Evolutionary conservation across 2,888 invertebrate genomes (phyloP).

Genomic region (Cephus spinipes): DNA sequence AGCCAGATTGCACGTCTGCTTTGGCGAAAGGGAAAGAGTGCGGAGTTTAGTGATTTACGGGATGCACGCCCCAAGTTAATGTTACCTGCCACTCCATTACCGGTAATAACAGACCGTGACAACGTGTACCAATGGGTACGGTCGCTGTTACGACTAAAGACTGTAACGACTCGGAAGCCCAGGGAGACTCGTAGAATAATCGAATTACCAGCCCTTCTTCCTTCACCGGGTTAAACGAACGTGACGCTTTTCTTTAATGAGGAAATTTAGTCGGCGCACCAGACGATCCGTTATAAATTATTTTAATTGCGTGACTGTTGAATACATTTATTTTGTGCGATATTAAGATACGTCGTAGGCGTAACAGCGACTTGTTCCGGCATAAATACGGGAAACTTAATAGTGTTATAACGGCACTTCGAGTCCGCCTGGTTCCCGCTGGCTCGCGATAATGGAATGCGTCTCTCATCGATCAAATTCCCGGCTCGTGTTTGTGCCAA

Average conservation of each 20-base stretch:
- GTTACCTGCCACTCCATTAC: conserved; percentile 28
- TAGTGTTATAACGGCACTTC: neutral
- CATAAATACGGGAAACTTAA: neutral
- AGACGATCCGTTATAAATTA: too few relatives aligned
- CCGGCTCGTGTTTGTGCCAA: neutral
- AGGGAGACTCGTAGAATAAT: too few relatives aligned
- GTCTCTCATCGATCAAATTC: neutral
- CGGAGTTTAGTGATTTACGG: conserved; percentile 22
- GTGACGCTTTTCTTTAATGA: too few relatives aligned
- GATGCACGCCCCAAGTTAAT: conserved; percentile 22
- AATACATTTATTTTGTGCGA: too few relatives aligned
- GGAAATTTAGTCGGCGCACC: too few relatives aligned
- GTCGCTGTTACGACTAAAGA: neutral
- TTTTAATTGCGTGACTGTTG: too few relatives aligned
- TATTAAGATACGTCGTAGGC: neutral
- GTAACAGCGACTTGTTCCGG: neutral
- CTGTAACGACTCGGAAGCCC: too few relatives aligned
- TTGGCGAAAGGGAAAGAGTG: neutral
- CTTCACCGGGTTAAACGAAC: too few relatives aligned
- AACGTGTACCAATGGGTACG: neutral
- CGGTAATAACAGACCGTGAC: conserved; percentile 20
- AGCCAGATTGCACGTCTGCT: neutral
- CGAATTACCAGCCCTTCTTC: too few relatives aligned
- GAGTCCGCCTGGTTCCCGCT: neutral
- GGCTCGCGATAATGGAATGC: neutral